Base-by-base conservation (phyloP, 2,797 vertebrate genomes). In the Catharus ustulatus region DNA sequence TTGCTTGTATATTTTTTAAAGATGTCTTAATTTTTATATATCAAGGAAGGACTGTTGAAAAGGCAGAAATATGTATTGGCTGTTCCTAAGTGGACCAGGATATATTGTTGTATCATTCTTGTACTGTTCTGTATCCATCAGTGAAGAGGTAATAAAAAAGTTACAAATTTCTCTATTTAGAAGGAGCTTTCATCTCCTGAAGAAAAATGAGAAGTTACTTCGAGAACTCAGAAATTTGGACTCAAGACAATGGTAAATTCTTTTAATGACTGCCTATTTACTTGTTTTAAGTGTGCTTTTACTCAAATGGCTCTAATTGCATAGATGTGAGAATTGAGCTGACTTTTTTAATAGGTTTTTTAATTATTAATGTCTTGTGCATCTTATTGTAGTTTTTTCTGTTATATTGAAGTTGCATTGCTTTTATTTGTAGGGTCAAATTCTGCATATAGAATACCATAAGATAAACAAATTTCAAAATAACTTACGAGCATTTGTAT, bases 181-280 rank as follows among this genome's bases (percentile, higher is more conserved):
- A 98, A 99, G 98, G 94, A 99, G 98, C 97, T 99, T 99, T 97
- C 99, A 99, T 98, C 98, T 99, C 93, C 94, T 99, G 97, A 99
- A 99, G 97, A 99, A 99, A 98, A 99, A 99, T 59, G 99, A 99
- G 97, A 99, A 99, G 96, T 98, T 99, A 58, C 98, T 99, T 93
- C 98, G 99, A 97, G 99, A 99, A 97, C 98, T 99, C 97, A 99
- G 99, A 97, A 99, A 99, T 96, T 97, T 99, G 95, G 99, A 99
- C 93, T 99, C 99, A 63, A 98, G 99, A 89, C 99, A 99, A 95
- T 99, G 99, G 99, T 99, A 97, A 98, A 96, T 96, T 94, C 59
- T 87, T 94, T 67, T 84, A 66, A 89, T 87, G 38, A 34, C 62
- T 13, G 2, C 36, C 62, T 86, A 17, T 64, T 59, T 89, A 69